Base-by-base conservation (phyloP, 92 coral and sea anemone species). In the Metridium senile region DNA sequence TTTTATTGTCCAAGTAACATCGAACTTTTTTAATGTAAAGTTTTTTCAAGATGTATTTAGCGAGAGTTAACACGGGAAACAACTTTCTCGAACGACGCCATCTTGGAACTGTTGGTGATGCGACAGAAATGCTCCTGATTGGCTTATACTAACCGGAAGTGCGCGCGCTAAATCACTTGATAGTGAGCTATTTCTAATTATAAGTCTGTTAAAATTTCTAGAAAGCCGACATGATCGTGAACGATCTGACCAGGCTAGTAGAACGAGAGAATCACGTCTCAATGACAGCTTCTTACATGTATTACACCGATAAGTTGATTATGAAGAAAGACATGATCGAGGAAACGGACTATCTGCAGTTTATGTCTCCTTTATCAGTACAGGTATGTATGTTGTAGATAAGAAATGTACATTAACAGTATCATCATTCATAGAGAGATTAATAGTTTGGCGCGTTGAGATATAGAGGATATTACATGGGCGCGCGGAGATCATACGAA, bases 181-280 rank as follows among this genome's bases (percentile, higher is more conserved):
- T 45, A 45, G 51, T 45, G 7, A 45, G 51, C 51, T 45, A 45
- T 45, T 45, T 7, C 16, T 45, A 45, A 16, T 16, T 45, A 7
- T 45, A 45, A 70, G 33, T 54, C 6, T 7, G 29, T 18, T 43
- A n/a, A 26, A 11, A 3, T 33, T 34, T 18, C 52, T 43, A 85
- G 89, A 75, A 76, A 75, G 93, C 93, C 26, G 93, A 89, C 23
- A 66, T 89, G 70, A 88, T 88, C 1, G 82, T 77, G 0, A 84
- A 84, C 11, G 81, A 83, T 1, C 69, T 89, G 20, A 75, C 93
- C n/a, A 68, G 82, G 26, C 76, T 66, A 63, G 65, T 70, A 28
- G 17, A 30, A 3, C 83, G 93, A 25, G 86, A 84, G 62, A 70
- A 85, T 47, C 71, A 58, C 22, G 83, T 84, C 43, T 84, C 78